Evolutionary conservation across 35 echinoderm and acorn worm species (phyloP).

Genomic region (Eucidaris tribuloides): DNA sequence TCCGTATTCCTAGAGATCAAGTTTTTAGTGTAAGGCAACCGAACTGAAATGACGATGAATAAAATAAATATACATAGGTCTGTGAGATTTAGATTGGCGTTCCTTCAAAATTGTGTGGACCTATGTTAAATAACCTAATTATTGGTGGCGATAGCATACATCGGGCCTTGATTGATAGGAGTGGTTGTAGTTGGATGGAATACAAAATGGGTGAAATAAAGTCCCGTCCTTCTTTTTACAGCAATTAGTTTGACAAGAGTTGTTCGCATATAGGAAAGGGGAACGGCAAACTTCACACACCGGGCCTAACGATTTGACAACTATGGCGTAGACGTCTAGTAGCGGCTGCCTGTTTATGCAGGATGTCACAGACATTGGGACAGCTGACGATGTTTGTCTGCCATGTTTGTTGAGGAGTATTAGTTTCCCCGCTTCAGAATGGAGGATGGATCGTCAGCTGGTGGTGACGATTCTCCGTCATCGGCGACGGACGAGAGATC

Average conservation of each 20-base stretch:
- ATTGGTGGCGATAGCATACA: background rate
- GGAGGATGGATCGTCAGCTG: background rate
- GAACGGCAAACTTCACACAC: background rate
- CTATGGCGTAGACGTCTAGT: background rate
- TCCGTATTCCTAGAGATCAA: background rate
- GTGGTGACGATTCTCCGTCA: background rate
- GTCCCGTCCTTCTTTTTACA: background rate
- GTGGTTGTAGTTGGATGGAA: background rate
- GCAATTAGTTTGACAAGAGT: background rate
- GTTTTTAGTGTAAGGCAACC: background rate
- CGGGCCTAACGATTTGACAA: too few species aligned
- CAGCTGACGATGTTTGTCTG: background rate
- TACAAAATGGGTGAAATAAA: background rate
- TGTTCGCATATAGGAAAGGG: background rate
- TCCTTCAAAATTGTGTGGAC: background rate
- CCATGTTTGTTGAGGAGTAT: background rate
- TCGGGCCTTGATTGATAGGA: background rate
- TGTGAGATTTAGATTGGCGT: background rate
- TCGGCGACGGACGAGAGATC: background rate
- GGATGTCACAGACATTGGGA: background rate
- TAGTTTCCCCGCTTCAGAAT: too few species aligned
- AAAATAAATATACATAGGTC: background rate
- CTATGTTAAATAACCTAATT: background rate
- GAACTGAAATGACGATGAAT: background rate
- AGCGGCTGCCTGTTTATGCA: background rate